Base-by-base conservation (phyloP, 1,140 invertebrate species). In the Atta cephalotes region DNA sequence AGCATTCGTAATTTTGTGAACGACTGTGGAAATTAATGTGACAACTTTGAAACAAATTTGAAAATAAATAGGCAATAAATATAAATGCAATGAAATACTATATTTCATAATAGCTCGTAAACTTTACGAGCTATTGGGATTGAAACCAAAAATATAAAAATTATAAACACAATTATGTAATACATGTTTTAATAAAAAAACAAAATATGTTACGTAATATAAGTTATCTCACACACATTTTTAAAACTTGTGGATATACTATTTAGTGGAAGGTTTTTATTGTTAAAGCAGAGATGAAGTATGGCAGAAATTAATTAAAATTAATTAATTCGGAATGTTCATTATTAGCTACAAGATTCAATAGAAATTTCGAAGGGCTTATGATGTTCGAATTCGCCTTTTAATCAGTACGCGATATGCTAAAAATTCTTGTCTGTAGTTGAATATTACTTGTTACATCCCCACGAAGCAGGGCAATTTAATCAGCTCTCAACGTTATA, bases 401-500 rank as follows among this genome's bases (percentile, higher is more conserved):
- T 81, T 70, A 62, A 89, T 87, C 78, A 79, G 68, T 66, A 58
- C 45, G 66, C 28, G 18, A 76, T 85, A 85, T 79, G 51, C 76
- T 70, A 71, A 71, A 80, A 87, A 87, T 58, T 60, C 31, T 89
- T 90, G 85, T 85, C 88, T 63, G 7, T 25, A 6, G 14, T 18
- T 39, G 35, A 53, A 80, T 66, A 79, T 79, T 71, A 85, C 68
- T 68, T 62, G 74, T 56, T 85, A 88, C 81, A 87, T 88, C 81
- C 53, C 70, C 66, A 51, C 16, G 71, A 77, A 86, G 65, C 53
- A 10, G 66, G 51, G 86, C 86, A 88, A 90, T 90, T 90, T 90
- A 90, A 90, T 90, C 89, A 88, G 62, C 28, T 81, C 76, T 72
- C 45, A 76, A 86, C 77, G 65, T 87, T 87, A 85, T 88, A 87